A percentile compares a stretch with the other conserved stretches of the same genome.
phyloP scores from a whole-genome alignment of 1,140 invertebrate species.

The Melanaphis sacchari region DNA sequence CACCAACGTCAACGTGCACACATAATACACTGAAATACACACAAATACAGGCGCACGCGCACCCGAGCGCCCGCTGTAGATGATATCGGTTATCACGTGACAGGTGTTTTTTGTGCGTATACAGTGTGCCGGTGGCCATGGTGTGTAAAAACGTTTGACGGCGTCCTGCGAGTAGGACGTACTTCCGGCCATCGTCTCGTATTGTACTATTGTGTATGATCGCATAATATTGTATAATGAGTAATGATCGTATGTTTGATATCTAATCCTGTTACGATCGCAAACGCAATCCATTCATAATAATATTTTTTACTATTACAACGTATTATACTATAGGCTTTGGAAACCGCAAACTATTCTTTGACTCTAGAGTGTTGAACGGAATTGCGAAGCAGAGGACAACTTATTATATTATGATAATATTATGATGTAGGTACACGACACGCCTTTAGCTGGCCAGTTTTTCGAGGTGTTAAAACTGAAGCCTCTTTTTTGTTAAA shows the following conservation, averaged over 20 bases:
- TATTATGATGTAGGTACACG: too few relatives aligned
- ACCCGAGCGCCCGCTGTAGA: background rate
- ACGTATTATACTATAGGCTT: too few relatives aligned
- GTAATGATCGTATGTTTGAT: background rate
- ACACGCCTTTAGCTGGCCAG: too few relatives aligned
- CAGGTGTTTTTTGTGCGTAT: conserved; percentile 6
- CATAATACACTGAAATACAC: background rate
- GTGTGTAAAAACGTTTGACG: background rate
- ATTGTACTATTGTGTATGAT: too few relatives aligned
- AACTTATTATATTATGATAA: too few relatives aligned
- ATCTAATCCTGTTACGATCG: background rate
- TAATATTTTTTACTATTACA: background rate
- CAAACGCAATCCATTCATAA: background rate
- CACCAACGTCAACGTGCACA: background rate
- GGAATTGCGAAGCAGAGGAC: too few relatives aligned
- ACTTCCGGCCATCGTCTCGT: background rate
- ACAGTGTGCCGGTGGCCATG: background rate
- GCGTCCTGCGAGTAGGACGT: background rate
- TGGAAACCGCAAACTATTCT: too few relatives aligned
- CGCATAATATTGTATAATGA: too few relatives aligned
- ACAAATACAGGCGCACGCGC: background rate
- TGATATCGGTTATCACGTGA: conserved; percentile 16
- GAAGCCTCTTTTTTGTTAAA: too few relatives aligned
- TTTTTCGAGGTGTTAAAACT: too few relatives aligned
- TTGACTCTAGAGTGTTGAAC: too few relatives aligned